Evolutionary conservation across 2,888 invertebrate species (phyloP), one percentile per base, ranked within the genome.

Genomic region (Chorisops tibialis): DNA sequence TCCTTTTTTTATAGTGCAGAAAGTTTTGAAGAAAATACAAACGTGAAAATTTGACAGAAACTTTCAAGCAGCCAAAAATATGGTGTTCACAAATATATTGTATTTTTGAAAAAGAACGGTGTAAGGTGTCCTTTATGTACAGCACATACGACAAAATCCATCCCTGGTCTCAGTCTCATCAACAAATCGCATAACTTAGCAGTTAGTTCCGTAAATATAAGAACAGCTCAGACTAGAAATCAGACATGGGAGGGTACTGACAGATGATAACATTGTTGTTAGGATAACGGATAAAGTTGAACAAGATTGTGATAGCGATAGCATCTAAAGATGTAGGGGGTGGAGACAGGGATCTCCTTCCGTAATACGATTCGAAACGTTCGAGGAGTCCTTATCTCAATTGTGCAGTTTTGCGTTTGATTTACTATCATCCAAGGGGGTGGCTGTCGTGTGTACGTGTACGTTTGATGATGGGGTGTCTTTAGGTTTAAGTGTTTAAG

Each of bases 401-500:
- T 59, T 62, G 59, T 64, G 64, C 64, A 64, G 64, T 64, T 64
- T 64, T 59, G 59, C 61, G 56, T 64, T 64, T 61, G 61, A 61
- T 61, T 61, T 61, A 64, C 61, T 61, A 60, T 61, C 39, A 48
- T 21, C 9, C 37, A 24, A 48, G 59, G 48, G 59, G 48, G 48
- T 16, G 47, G 18, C 37, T 35, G 38, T 48, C 22, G 59, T 45
- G 11, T 21, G 9, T 35, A 48, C 48, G 48, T 48, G 47, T 30
- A 59, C 39, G 22, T 24, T 18, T 48, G 48, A 59, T 47, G 48
- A 48, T 21, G 21, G 37, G 49, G 22, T 59, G 41, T 50, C 59
- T 24, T 49, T 50, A 18, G 24, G 18, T 49, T 24, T 41, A 39
- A 59, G 48, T 49, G 41, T 48, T 49, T 48, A 21, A n/a, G 24